A percentile compares a stretch with the other conserved stretches of the same genome.
Evolutionary conservation across 2,797 vertebrate genomes (phyloP).

Genomic region (Hirundo rustica): DNA sequence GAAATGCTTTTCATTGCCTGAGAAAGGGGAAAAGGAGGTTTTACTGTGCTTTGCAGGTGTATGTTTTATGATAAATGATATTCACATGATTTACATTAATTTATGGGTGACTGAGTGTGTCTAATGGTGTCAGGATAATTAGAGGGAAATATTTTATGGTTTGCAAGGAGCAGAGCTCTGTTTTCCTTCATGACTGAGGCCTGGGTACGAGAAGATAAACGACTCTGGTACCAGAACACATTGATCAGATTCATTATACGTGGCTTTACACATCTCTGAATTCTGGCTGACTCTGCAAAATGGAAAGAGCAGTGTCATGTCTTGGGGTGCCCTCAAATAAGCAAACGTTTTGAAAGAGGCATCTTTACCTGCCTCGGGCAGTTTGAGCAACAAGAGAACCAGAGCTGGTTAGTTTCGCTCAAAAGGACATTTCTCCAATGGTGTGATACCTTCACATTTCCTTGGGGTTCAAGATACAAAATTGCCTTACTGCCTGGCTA

Average conservation of each 20-base stretch:
- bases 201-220: not conserved
- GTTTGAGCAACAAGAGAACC: not conserved
- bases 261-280: not conserved
- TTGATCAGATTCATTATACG: not conserved
- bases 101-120: not conserved
- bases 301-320: not conserved
- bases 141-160: not conserved
- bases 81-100: not conserved
- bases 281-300: not conserved
- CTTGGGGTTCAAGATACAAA: not conserved
- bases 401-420: not conserved
- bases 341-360: not conserved
- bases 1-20: not conserved
- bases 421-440: fast-evolving
- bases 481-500: not conserved
- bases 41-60: not conserved
- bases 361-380: not conserved
- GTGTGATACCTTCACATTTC: not conserved
- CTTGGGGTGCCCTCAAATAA: not conserved
- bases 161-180: not conserved
- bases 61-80: not conserved
- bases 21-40: not conserved
- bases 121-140: not conserved
- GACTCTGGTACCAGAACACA: not conserved
- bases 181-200: not conserved